A percentile compares a stretch with the other conserved stretches of the same genome.
phyloP scores from a whole-genome alignment of 2,113 vertebrate species.

The Phylloscopus trochiloides region DNA sequence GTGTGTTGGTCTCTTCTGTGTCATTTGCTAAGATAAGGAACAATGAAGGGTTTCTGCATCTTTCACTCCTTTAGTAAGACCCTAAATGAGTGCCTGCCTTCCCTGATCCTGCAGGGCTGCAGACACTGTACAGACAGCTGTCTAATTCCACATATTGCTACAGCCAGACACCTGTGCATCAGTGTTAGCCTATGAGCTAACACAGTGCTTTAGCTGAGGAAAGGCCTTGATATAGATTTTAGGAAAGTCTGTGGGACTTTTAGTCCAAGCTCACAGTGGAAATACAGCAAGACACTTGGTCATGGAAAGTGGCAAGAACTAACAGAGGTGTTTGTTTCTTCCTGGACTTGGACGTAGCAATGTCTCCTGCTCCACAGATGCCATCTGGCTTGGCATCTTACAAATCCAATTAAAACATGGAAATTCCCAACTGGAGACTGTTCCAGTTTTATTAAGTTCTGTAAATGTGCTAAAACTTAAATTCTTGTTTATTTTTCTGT shows the following conservation, averaged over 20 bases:
- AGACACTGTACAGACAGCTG: background rate
- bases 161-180: background rate
- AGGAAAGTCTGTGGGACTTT: background rate
- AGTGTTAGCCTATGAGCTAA: accelerated
- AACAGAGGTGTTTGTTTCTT: background rate
- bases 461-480: background rate
- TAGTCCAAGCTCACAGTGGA: background rate
- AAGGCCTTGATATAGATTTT: background rate
- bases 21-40: background rate
- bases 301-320: background rate
- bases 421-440: background rate
- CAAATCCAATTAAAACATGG: background rate
- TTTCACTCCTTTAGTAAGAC: background rate
- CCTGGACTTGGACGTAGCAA: background rate
- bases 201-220: background rate
- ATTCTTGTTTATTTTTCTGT: background rate
- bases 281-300: background rate
- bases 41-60: background rate
- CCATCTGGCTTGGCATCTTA: background rate
- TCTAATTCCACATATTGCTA: accelerated
- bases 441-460: background rate
- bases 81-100: background rate
- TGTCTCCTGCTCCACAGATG: background rate
- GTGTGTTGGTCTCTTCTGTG: background rate
- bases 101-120: background rate